phyloP scores from a whole-genome alignment of 2,113 vertebrate genomes.

The Empidonax alnorum region DNA sequence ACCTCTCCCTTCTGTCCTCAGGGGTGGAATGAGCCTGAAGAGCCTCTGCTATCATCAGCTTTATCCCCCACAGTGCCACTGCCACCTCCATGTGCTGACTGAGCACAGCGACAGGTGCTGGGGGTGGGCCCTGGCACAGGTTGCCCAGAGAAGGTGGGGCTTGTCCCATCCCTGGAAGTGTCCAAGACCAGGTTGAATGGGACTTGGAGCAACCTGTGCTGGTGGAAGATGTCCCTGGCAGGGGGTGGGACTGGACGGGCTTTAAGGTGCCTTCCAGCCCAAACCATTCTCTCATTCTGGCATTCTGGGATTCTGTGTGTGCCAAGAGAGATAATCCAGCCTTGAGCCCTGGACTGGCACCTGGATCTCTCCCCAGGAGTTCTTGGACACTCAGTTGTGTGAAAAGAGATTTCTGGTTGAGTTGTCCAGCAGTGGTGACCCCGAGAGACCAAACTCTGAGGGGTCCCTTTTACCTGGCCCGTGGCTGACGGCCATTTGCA shows the following conservation, averaged over 20 bases:
- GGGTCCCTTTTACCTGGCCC: not conserved
- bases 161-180: not conserved
- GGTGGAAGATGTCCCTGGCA: not conserved
- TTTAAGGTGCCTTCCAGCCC: not conserved
- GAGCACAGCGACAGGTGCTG: not conserved
- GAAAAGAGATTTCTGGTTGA: not conserved
- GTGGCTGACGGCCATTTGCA: not conserved
- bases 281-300: too few relatives aligned
- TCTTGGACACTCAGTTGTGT: not conserved
- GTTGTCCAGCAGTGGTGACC: not conserved
- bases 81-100: not conserved
- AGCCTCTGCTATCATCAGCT: not conserved
- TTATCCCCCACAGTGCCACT: not conserved
- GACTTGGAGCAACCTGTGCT: not conserved
- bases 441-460: too few relatives aligned
- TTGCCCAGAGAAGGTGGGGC: not conserved
- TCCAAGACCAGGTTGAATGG: not conserved
- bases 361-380: too few relatives aligned
- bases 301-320: not conserved
- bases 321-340: not conserved
- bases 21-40: not conserved
- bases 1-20: too few relatives aligned
- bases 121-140: too few relatives aligned
- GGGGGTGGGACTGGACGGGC: not conserved
- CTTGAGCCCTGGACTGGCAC: not conserved